A percentile compares a stretch with the other conserved stretches of the same genome.
These are phyloP conservation scores for Pygmarrhopalites habei DNA, from an alignment of 1,140 invertebrate genomes.

Conservation along the genomic window DNA sequence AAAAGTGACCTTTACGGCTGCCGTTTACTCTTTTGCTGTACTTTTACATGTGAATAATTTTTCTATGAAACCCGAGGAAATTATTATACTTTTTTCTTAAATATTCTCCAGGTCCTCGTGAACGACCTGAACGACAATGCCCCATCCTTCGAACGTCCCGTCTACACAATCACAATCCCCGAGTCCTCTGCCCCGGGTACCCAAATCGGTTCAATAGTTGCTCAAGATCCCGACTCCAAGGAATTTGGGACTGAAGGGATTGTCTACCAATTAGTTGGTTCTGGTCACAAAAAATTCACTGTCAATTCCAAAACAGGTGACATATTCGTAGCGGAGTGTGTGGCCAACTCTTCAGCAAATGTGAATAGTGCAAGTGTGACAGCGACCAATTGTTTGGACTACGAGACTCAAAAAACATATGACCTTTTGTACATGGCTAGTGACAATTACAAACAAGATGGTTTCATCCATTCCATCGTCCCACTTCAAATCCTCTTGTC, in stretches of 20 bases:
- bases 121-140: slow-evolving; percentile 9
- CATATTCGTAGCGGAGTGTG: slow-evolving; percentile 72
- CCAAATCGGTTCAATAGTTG: slow-evolving; percentile 64
- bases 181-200: slow-evolving; percentile 66
- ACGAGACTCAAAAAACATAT: slow-evolving; percentile 72
- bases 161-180: slow-evolving; percentile 61
- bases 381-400: slow-evolving; percentile 68
- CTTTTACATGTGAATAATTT: too few species aligned
- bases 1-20: too few species aligned
- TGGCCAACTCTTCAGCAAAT: slow-evolving; percentile 44
- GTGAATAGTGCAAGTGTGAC: neutral
- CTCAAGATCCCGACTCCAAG: slow-evolving; percentile 75
- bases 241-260: slow-evolving; percentile 71
- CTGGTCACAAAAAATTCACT: slow-evolving; percentile 70
- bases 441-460: slow-evolving; percentile 44
- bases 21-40: too few species aligned
- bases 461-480: slow-evolving; percentile 49
- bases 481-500: slow-evolving; percentile 67
- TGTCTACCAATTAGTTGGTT: slow-evolving; percentile 73
- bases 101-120: neutral
- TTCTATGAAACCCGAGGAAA: too few species aligned
- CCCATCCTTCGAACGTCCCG: slow-evolving; percentile 37
- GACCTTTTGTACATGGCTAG: slow-evolving; percentile 74
- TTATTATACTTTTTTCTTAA: neutral
- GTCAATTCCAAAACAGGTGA: slow-evolving; percentile 72